Evolutionary conservation across 2,113 vertebrate species (phyloP).

Genomic region (Chelonoidis abingdonii): DNA sequence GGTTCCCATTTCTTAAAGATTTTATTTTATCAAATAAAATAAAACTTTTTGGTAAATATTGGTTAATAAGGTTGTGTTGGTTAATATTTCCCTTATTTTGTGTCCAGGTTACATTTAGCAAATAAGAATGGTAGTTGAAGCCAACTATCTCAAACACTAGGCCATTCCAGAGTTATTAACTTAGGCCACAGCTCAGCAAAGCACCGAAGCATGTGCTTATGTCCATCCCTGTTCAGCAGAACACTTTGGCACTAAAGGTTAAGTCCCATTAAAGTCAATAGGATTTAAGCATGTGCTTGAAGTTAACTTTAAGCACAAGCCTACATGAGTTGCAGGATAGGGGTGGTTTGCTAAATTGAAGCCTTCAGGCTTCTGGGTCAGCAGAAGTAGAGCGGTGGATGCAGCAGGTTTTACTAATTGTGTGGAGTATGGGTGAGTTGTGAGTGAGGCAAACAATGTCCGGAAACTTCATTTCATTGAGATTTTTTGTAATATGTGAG

Average conservation of each 20-base stretch:
- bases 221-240: neutral
- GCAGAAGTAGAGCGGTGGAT: neutral
- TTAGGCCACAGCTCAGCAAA: constrained; percentile 5
- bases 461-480: neutral
- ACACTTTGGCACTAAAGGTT: neutral
- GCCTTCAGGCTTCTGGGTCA: neutral
- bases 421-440: neutral
- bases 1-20: neutral
- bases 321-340: neutral
- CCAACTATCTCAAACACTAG: neutral
- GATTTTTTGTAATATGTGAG: neutral
- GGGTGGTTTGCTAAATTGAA: neutral
- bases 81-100: neutral
- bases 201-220: neutral
- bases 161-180: neutral
- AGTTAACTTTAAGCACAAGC: neutral
- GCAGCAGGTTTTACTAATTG: neutral
- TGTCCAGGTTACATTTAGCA: neutral
- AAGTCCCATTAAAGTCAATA: neutral
- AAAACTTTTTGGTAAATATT: neutral
- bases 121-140: neutral
- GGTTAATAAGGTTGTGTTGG: neutral
- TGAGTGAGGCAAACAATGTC: neutral
- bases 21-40: neutral
- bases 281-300: neutral